Evolutionary conservation across 2,888 invertebrate genomes (phyloP).

Genomic region (Leistus spinibarbis): DNA sequence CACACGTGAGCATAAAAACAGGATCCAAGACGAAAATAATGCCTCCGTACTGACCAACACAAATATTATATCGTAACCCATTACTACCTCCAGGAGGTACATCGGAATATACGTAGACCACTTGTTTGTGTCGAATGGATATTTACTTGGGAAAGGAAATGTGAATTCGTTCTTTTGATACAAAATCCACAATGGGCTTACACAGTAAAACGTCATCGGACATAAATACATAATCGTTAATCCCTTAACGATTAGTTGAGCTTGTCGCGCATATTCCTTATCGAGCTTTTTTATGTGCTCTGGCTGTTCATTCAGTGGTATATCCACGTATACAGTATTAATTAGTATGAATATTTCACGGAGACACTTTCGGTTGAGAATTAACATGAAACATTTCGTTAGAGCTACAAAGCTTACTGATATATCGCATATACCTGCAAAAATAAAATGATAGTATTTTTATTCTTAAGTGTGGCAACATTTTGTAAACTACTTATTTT

Average conservation of each 20-base stretch:
- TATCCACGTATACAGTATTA: neutral
- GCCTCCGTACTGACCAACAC: neutral
- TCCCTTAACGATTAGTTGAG: neutral
- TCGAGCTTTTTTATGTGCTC: neutral
- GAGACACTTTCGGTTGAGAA: neutral
- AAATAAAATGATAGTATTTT: too few species aligned
- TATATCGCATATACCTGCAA: neutral
- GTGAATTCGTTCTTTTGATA: neutral
- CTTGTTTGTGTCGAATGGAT: neutral
- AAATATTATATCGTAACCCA: neutral
- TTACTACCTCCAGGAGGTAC: constrained; percentile 4
- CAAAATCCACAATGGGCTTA: neutral
- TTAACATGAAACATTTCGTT: neutral
- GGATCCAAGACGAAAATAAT: neutral
- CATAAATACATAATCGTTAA: neutral
- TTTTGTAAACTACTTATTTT: too few species aligned
- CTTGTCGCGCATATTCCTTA: neutral
- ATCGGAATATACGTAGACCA: neutral
- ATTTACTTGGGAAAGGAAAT: neutral
- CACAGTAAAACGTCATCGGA: neutral
- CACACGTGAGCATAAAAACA: constrained; percentile 9
- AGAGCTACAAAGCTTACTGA: neutral
- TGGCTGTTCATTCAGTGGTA: neutral
- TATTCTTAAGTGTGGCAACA: too few species aligned
- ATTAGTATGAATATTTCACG: neutral